These are phyloP conservation scores for Anguilla anguilla DNA, from an alignment of 2,797 vertebrate genomes.

Conservation along the genomic window DNA sequence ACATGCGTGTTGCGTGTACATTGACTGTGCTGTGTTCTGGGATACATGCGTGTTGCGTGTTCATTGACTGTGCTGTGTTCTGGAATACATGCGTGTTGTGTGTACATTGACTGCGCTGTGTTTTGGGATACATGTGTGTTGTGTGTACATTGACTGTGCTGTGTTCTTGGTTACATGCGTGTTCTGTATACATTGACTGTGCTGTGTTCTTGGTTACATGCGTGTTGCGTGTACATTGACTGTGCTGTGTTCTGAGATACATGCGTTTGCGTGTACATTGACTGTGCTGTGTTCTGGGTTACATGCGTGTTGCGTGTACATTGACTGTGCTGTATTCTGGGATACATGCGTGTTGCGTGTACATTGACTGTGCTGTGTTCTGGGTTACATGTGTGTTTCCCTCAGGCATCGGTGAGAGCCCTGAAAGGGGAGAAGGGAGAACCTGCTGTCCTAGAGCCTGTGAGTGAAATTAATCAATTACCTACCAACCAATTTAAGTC, in stretches of 20 bases:
- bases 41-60: neutral
- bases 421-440: conserved; percentile 91
- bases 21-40: neutral
- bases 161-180: neutral
- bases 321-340: neutral
- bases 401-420: conserved; percentile 79
- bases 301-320: neutral
- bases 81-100: neutral
- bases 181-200: too few species aligned
- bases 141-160: conserved; percentile 62
- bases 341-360: conserved; percentile 17
- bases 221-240: too few species aligned
- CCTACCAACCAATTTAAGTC: neutral
- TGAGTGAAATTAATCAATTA: conserved; percentile 66
- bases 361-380: conserved; percentile 71
- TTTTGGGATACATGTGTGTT: neutral
- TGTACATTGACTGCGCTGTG: neutral
- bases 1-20: neutral
- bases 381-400: conserved; percentile 85
- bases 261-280: conserved; percentile 60
- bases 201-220: too few species aligned
- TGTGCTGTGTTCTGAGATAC: too few species aligned
- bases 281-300: conserved; percentile 46
- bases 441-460: conserved; percentile 86
- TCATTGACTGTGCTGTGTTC: neutral